Base-by-base conservation (phyloP, 2,888 invertebrate species). In the Odontocolon sp. region DNA sequence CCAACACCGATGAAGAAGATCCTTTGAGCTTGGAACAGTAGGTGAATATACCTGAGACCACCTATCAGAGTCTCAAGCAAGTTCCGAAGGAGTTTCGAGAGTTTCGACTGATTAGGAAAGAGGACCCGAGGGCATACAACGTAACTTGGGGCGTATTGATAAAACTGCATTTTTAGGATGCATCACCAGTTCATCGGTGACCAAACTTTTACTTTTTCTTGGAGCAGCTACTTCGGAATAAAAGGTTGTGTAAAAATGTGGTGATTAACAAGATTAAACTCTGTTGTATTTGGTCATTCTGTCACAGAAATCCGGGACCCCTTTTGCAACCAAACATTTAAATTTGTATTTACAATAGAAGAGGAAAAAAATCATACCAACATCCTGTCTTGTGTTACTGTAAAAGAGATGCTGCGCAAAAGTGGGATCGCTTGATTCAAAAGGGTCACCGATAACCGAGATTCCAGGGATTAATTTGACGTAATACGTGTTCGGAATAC, bases 401-500 rank as follows among this genome's bases (percentile, higher is more conserved):
- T 3, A 21, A 9, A 11, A 0, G 23, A 9, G 3, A 26, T 47
- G 33, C 31, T 54, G 3, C 8, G 8, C 16, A 8, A 54, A 54
- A 33, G 54, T 33, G 14, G 52, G 1, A 47, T 11, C 11, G 9
- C 16, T 45, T 28, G 2, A 14, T 33, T 38, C n/a, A 5, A 21
- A 14, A 16, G 33, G 50, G 68, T 67, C 42, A 21, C 33, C 77
- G 68, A 72, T 75, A 57, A 61, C 67, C 72, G 56, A 78, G 66
- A 76, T 78, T 73, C 50, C 52, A 11, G 63, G 59, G 75, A 79
- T 73, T 80, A 73, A 80, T 80, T 77, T 73, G 67, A 73, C 73
- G 68, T 59, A 71, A 79, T 80, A 73, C 84, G 82, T 82, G 84
- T 74, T 68, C 52, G 42, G 75, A 85, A 84, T 83, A 66, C 42